A percentile compares a stretch with the other conserved stretches of the same genome.
Conservation (phyloP, 2,797 vertebrate genomes). For the Alcedo atthis region DNA sequence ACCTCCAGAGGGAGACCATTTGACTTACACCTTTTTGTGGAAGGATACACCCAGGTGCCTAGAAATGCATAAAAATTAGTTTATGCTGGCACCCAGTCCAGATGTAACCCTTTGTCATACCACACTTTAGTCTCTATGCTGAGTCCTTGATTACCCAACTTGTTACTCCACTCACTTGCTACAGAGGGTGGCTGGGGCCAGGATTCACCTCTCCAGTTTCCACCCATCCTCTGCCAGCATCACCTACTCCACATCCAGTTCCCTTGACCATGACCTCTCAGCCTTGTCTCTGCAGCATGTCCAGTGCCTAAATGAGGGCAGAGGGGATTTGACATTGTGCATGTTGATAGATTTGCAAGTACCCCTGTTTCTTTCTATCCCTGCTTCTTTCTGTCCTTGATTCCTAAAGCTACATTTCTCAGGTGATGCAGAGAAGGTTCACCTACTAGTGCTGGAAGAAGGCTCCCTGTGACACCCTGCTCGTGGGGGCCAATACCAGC, state of each 20-base stretch:
- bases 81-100: background rate
- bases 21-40: background rate
- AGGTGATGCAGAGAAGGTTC: background rate
- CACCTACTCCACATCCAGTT: background rate
- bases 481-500: background rate
- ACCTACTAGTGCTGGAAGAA: background rate
- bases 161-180: background rate
- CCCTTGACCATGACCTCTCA: background rate
- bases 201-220: background rate
- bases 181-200: background rate
- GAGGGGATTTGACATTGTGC: background rate
- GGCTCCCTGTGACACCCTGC: background rate
- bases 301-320: background rate
- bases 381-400: background rate
- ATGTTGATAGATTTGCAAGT: background rate
- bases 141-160: background rate
- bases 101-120: background rate
- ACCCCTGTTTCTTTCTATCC: background rate
- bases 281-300: background rate
- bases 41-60: background rate
- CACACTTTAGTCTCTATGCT: background rate
- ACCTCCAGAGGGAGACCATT: background rate
- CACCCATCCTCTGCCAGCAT: accelerated
- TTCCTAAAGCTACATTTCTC: background rate
- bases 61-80: background rate